Percentiles rank a stretch among this genome's conserved stretches.
phyloP scores from a whole-genome alignment of 2,888 invertebrate genomes.

The Heliconius charithonia region DNA sequence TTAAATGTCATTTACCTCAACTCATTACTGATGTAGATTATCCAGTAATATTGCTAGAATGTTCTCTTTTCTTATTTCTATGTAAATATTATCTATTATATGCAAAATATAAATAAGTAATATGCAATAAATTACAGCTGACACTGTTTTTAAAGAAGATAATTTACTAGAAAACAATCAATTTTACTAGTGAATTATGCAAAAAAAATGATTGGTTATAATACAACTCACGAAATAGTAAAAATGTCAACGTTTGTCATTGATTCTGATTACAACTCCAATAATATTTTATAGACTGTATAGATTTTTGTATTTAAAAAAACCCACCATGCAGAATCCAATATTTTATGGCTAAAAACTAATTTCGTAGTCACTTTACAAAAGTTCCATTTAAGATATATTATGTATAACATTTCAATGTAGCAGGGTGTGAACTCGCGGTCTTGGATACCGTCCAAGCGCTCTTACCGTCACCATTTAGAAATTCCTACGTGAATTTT shows the following conservation, averaged over 20 bases:
- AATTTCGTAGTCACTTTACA: not conserved
- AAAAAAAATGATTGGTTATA: not conserved
- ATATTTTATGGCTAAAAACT: not conserved
- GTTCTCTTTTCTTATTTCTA: conserved; percentile 22
- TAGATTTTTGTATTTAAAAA: too few relatives aligned
- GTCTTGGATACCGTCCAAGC: conserved; percentile 7
- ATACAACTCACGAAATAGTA: not conserved
- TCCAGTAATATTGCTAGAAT: conserved; percentile 27
- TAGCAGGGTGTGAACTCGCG: conserved; percentile 12
- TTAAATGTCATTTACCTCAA: conserved; percentile 34
- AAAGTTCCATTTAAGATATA: not conserved
- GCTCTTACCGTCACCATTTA: not conserved
- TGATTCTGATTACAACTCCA: not conserved
- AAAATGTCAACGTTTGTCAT: not conserved
- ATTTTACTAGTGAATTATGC: conserved; percentile 3
- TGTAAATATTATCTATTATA: conserved; percentile 16
- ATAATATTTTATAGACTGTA: not conserved
- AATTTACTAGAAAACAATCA: not conserved
- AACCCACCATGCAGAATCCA: not conserved
- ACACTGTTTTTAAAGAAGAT: not conserved
- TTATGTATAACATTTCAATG: not conserved
- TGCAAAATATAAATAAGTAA: conserved; percentile 9
- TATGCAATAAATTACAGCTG: not conserved
- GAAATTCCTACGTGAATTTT: not conserved
- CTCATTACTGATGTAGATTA: conserved; percentile 33